Evolutionary conservation across 2,113 vertebrate species (phyloP).

Genomic region (Lophius piscatorius): DNA sequence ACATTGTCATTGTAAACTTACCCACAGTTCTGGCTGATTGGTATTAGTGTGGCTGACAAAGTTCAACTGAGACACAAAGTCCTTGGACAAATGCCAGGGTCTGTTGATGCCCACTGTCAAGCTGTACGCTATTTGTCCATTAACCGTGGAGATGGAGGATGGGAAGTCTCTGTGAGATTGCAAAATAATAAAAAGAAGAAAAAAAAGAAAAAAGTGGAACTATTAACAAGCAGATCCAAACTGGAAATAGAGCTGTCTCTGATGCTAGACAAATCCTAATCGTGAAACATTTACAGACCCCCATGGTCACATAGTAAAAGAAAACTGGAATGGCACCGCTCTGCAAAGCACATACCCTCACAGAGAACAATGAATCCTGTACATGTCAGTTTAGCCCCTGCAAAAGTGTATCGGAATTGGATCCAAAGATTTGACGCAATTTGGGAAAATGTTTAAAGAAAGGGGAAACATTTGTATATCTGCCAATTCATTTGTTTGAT

Average conservation of each 20-base stretch:
- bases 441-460: too few species aligned
- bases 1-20: constrained; percentile 22
- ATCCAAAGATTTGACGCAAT: too few species aligned
- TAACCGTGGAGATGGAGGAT: constrained; percentile 28
- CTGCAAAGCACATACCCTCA: background rate
- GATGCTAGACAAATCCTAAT: too few species aligned
- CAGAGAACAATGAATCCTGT: background rate
- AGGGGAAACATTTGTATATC: too few species aligned
- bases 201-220: background rate
- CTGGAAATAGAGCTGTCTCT: background rate
- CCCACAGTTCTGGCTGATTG: constrained; percentile 50
- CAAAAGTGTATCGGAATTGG: too few species aligned
- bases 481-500: too few species aligned
- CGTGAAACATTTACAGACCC: too few species aligned
- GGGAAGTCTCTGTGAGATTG: constrained; percentile 61
- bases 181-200: constrained; percentile 5
- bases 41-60: constrained; percentile 37
- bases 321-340: background rate
- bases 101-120: constrained; percentile 59
- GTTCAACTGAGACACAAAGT: constrained; percentile 55
- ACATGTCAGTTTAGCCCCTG: too few species aligned
- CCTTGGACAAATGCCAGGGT: constrained; percentile 61
- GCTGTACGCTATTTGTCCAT: constrained; percentile 41
- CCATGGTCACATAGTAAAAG: too few species aligned
- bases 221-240: background rate